phyloP scores from a whole-genome alignment of 1,140 invertebrate species.

The Microplitis demolitor region DNA sequence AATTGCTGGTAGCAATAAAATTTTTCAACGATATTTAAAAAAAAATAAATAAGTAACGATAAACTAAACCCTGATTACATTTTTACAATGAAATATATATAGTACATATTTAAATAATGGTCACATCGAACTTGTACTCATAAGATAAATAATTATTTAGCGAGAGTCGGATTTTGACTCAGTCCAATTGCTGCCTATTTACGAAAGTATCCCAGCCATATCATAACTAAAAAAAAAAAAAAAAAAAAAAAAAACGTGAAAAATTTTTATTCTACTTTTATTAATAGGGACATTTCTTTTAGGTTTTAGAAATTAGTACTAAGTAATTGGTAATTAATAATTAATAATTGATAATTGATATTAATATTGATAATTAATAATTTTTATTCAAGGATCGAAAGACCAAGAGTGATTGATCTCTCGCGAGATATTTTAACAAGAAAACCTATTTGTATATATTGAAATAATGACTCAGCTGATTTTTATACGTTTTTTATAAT shows the following conservation, averaged over 20 bases:
- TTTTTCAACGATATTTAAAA: not conserved
- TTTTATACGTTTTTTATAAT: not conserved
- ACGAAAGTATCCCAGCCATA: slow-evolving; percentile 46
- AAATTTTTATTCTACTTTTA: too few relatives aligned
- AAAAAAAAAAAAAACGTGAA: slow-evolving; percentile 12
- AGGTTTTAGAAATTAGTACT: slow-evolving; percentile 6
- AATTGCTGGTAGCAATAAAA: not conserved
- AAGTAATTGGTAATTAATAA: not conserved
- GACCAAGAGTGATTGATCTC: slow-evolving; percentile 25
- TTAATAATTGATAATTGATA: not conserved
- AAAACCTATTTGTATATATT: slow-evolving; percentile 21
- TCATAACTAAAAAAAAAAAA: slow-evolving; percentile 32
- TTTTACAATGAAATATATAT: too few relatives aligned
- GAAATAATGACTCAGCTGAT: not conserved
- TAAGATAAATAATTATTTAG: too few relatives aligned
- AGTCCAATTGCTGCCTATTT: slow-evolving; percentile 21
- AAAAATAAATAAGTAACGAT: not conserved
- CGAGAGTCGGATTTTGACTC: not conserved
- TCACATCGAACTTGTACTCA: not conserved
- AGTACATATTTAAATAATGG: not conserved
- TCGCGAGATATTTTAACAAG: slow-evolving; percentile 11
- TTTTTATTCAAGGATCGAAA: slow-evolving; percentile 16
- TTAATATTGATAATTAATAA: not conserved
- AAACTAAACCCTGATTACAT: too few relatives aligned
- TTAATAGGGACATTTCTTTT: slow-evolving; percentile 17